Evolutionary conservation across 92 coral and sea anemone genomes (phyloP), one percentile per base, ranked within the genome.

Genomic region (Scolanthus callimorphus): DNA sequence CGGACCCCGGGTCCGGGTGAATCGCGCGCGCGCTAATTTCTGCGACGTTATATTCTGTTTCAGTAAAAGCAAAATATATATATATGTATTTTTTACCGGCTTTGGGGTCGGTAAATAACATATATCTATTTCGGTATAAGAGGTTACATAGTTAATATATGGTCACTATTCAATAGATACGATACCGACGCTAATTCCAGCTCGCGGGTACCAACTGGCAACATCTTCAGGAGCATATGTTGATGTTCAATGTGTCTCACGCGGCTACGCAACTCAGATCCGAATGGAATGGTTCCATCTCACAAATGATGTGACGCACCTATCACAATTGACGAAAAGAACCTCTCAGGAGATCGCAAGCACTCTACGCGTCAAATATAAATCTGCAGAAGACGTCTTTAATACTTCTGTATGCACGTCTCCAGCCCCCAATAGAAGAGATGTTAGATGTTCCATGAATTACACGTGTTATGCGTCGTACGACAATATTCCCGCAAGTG

Each of bases 281-380:
- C 22, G 25, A 0, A 27, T 56, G n/a, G 37, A 56, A 28, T 59
- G 65, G 65, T 59, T 20, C 34, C 13, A 22, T 1, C 22, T 22
- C 22, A 50, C 24, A 3, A 59, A 37, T 21, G 65, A 39, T 30
- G 31, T 56, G 9, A 56, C 62, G 20, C 2, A 17, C 19, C 24
- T 27, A 21, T 56, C 62, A 9, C 23, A 17, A n/a, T 41, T 19
- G 23, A 30, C 27, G n/a, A 23, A 19, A 4, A 17, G 62, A 3
- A 3, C 45, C 2, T 22, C 21, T 27, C 1, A 20, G 17, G 20
- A 4, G 19, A 22, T 25, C 41, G 31, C 39, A 28, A 20, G 29
- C 9, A 17, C 8, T 9, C 62, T 56, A 28, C 62, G 62, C 4
- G 44, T 56, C 23, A 56, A 56, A 41, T 56, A 56, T 45, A 56